phyloP scores from a whole-genome alignment of 2,888 invertebrate genomes.

The Pantelozetes paolii region DNA sequence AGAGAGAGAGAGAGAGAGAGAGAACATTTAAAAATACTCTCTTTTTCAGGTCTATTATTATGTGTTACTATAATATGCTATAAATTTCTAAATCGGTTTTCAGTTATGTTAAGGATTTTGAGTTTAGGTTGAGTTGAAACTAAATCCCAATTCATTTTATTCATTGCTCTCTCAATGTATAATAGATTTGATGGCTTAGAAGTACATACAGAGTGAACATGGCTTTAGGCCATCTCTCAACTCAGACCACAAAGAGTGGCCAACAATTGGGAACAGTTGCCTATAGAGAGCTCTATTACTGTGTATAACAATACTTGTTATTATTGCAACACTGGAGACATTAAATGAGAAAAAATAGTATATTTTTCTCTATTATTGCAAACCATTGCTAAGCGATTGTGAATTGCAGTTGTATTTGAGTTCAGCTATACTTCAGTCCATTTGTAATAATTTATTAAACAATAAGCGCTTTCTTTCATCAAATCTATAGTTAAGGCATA shows the following conservation, averaged over 20 bases:
- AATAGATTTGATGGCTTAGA: conserved; percentile 21
- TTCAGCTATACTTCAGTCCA: not conserved
- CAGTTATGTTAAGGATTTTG: conserved; percentile 22
- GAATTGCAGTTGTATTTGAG: not conserved
- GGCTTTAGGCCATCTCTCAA: conserved; percentile 21
- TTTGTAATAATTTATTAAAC: conserved; percentile 12
- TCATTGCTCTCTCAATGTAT: not conserved
- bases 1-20: not conserved
- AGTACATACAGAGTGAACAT: not conserved
- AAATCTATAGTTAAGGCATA: not conserved
- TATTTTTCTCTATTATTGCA: conserved; percentile 2
- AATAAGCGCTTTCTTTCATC: not conserved
- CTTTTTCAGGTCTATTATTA: conserved; percentile 1
- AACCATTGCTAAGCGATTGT: not conserved
- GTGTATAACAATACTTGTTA: conserved; percentile 17
- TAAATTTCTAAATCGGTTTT: conserved; percentile 24
- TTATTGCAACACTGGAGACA: not conserved
- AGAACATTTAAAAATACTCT: not conserved
- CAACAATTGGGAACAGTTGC: not conserved
- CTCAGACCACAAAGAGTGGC: conserved; percentile 19
- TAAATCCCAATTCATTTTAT: conserved; percentile 10
- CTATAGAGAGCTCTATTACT: conserved; percentile 5
- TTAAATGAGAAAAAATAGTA: not conserved
- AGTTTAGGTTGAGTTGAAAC: not conserved
- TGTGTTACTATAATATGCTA: conserved; percentile 18